A percentile compares a stretch with the other conserved stretches of the same genome.
These are phyloP conservation scores for Parazoanthus darwini DNA, from an alignment of 92 coral and sea anemone species.

Conservation along the genomic window DNA sequence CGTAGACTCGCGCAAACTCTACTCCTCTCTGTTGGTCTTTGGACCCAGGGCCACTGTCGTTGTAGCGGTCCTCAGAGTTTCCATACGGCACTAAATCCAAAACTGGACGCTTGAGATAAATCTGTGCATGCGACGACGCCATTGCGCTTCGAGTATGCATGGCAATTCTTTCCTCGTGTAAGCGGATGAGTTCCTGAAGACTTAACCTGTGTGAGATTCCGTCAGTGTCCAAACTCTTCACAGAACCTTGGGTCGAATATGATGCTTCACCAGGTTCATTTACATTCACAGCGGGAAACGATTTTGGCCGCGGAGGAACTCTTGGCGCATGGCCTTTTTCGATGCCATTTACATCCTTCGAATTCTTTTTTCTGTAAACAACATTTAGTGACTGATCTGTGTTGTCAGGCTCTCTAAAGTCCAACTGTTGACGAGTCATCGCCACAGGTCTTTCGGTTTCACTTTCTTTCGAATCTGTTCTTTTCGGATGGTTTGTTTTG, in stretches of 20 bases:
- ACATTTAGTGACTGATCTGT: background rate
- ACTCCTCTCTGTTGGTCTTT: constrained; percentile 15
- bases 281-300: constrained; percentile 16
- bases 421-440: constrained; percentile 3
- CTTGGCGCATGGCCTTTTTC: background rate
- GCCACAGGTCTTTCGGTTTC: constrained; percentile 16
- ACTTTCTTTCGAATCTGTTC: constrained; percentile 3
- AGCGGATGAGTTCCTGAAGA: constrained; percentile 85
- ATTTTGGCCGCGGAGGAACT: constrained; percentile 33
- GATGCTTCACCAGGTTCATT: constrained; percentile 21
- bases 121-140: constrained; percentile 70
- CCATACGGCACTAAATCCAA: constrained; percentile 47
- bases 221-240: constrained; percentile 28
- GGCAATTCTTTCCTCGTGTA: constrained; percentile 93
- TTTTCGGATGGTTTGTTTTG: background rate
- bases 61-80: background rate
- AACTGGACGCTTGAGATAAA: constrained; percentile 68
- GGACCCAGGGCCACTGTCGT: background rate
- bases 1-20: constrained; percentile 4
- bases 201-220: constrained; percentile 73
- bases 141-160: constrained; percentile 87
- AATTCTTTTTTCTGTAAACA: constrained; percentile 17
- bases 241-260: constrained; percentile 35
- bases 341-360: background rate
- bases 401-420: constrained; percentile 9